Percentiles rank a stretch among this genome's conserved stretches.
These are phyloP conservation scores for Glossosoma conforme DNA, from an alignment of 1,140 invertebrate species.

Conservation along the genomic window DNA sequence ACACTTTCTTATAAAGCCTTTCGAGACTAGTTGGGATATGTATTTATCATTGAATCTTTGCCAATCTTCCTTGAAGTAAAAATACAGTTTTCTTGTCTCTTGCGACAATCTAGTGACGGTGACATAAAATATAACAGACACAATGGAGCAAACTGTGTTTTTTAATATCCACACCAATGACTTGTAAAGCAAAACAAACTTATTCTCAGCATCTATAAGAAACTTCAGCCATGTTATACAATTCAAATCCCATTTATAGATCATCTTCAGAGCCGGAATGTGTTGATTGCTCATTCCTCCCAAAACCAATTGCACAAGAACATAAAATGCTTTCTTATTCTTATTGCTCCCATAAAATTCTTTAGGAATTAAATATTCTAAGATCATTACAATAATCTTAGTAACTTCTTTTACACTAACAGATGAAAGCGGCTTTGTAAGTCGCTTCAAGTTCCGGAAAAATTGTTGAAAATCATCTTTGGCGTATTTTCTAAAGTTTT, in stretches of 20 bases:
- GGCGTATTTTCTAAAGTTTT: slow-evolving; percentile 11
- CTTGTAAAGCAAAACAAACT: slow-evolving; percentile 32
- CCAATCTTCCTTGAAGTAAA: slow-evolving; percentile 44
- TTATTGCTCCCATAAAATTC: slow-evolving; percentile 37
- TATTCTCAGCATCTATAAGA: slow-evolving; percentile 13
- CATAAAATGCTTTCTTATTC: slow-evolving; percentile 42
- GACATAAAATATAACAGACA: slow-evolving; percentile 44
- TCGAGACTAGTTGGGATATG: slow-evolving; percentile 35
- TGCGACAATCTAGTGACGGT: slow-evolving; percentile 43
- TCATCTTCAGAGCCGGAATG: slow-evolving; percentile 32
- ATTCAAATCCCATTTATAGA: slow-evolving; percentile 39
- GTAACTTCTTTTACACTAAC: slow-evolving; percentile 10
- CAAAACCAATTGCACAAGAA: slow-evolving; percentile 35
- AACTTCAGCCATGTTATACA: slow-evolving; percentile 17
- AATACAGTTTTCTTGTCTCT: slow-evolving; percentile 46
- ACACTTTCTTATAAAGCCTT: slow-evolving; percentile 36
- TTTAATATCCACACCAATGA: slow-evolving; percentile 39
- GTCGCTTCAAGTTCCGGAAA: slow-evolving; percentile 12
- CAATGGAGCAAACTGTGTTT: slow-evolving; percentile 40
- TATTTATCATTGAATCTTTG: slow-evolving; percentile 44
- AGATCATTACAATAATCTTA: slow-evolving; percentile 14
- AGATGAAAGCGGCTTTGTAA: background rate
- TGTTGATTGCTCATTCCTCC: slow-evolving; percentile 43
- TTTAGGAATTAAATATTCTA: slow-evolving; percentile 37
- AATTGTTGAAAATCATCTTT: slow-evolving; percentile 21